A percentile compares a stretch with the other conserved stretches of the same genome.
Evolutionary conservation across 35 echinoderm and acorn worm genomes (phyloP).

Genomic region (Nesometra sesokonis): DNA sequence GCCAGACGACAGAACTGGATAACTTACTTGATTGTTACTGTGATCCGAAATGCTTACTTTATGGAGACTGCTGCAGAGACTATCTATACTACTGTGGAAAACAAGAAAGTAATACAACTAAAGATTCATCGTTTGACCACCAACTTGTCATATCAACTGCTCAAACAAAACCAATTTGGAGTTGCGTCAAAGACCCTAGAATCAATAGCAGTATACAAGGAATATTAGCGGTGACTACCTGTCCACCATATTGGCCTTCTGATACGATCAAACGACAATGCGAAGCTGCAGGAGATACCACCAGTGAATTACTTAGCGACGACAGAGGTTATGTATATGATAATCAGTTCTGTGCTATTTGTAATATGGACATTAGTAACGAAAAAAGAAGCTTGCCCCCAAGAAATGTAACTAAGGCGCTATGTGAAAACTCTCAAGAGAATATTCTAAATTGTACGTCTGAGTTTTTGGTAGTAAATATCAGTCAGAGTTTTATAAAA

Average conservation of each 20-base stretch:
- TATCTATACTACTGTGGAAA: neutral
- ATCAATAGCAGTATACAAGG: neutral
- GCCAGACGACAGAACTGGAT: too few relatives aligned
- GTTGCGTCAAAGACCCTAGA: neutral
- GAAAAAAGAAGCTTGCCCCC: neutral
- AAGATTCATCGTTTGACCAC: neutral
- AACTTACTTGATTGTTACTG: neutral
- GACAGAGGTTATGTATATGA: neutral
- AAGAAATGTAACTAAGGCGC: neutral
- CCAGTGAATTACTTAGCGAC: neutral
- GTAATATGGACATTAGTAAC: neutral
- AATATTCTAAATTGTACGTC: too few relatives aligned
- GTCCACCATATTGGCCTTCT: neutral
- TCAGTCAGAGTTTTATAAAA: too few relatives aligned
- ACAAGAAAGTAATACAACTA: neutral
- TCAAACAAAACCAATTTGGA: neutral
- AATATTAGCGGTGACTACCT: neutral
- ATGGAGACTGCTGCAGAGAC: neutral
- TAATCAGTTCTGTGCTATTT: neutral
- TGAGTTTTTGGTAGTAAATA: too few relatives aligned
- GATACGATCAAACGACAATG: neutral
- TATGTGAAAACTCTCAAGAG: neutral
- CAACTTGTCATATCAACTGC: neutral
- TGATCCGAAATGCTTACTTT: neutral
- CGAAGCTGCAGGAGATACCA: neutral